A percentile compares a stretch with the other conserved stretches of the same genome.
phyloP scores from a whole-genome alignment of 1,140 invertebrate species.

The Patella vulgata region DNA sequence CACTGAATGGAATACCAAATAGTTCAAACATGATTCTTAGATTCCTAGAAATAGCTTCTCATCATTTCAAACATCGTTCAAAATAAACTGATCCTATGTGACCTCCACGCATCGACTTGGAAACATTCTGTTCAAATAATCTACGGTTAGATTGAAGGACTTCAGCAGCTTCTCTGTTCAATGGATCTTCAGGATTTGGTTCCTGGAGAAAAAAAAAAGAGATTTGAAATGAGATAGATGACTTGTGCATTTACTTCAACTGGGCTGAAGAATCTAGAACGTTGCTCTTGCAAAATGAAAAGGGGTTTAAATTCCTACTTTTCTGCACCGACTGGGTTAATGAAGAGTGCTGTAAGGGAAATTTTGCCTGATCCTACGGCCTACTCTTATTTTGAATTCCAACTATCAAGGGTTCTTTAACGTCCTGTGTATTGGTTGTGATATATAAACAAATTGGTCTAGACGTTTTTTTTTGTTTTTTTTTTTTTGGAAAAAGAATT shows the following conservation, averaged over 20 bases:
- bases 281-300: background rate
- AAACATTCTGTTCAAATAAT: constrained; percentile 95
- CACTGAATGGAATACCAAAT: too few species aligned
- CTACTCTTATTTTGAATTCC: too few species aligned
- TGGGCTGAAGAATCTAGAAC: too few species aligned
- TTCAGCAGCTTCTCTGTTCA: constrained; percentile 99
- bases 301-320: too few species aligned
- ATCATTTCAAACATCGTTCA: constrained; percentile 95
- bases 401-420: background rate
- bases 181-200: constrained; percentile 97
- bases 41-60: constrained; percentile 2
- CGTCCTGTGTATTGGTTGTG: too few species aligned
- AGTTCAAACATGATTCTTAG: too few species aligned
- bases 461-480: too few species aligned
- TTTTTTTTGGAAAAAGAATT: too few species aligned
- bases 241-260: background rate
- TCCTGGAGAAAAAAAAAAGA: constrained; percentile 73
- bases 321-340: too few species aligned
- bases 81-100: constrained; percentile 93
- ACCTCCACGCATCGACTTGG: constrained; percentile 94
- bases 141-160: constrained; percentile 93
- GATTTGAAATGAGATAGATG: background rate
- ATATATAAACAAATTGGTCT: too few species aligned
- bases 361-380: background rate
- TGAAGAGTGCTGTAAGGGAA: too few species aligned